Evolutionary conservation across 2,888 invertebrate species (phyloP), one percentile per base, ranked within the genome.

Genomic region (Luffia ferchaultella): DNA sequence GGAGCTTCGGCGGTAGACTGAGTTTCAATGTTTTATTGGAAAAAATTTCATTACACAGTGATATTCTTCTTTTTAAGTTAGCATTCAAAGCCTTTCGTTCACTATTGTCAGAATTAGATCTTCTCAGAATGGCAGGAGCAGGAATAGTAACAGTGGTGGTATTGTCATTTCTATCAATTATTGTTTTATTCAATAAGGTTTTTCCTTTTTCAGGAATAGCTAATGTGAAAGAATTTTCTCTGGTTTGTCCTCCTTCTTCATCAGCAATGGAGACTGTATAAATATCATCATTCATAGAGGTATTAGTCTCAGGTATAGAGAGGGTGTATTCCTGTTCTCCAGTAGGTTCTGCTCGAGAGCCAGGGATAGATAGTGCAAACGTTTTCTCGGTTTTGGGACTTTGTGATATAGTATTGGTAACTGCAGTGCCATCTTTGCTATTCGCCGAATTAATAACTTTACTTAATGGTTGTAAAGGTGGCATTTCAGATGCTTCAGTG

Each of bases 241-340:
- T 65, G 2, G 65, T 65, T 52, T 77, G 70, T 0, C 68, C 76
- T 16, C 76, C 79, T 52, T 76, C 78, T 16, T 82, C 83, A 42
- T 85, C 82, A 7, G 80, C 77, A 58, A 85, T 85, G 1, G 85
- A 85, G 2, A 85, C 83, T 1, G 85, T 85, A 53, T 83, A 85
- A 56, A 85, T 79, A 54, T 85, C 79, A 51, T 87, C 87, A 61
- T 79, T 85, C 75, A 85, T 78, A 0, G 80, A 73, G 0, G 85
- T 72, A 58, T 82, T 83, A 1, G 83, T 83, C 57, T 85, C 85
- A 1, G 85, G 85, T 59, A 85, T 85, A 0, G 85, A 85, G 18
- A 85, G 62, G 7, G 82, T 76, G 52, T 85, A 85, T 55, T 82
- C 83, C 54, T 85, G 80, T 50, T 79, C 85, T 20, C 85, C 76